Evolutionary conservation across 2,113 vertebrate genomes (phyloP).

Genomic region (Platysternon megacephalum): DNA sequence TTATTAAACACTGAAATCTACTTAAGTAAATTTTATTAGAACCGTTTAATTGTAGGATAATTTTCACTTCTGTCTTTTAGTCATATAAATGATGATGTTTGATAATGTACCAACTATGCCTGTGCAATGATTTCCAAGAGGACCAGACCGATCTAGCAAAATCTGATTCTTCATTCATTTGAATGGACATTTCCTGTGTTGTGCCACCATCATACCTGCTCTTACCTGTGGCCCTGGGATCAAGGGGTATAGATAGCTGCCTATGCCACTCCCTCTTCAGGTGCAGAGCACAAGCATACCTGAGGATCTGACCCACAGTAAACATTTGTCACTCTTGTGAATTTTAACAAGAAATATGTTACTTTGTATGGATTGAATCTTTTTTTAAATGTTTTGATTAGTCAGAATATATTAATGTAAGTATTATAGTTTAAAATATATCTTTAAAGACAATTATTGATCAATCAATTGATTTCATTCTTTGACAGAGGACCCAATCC

Average conservation of each 20-base stretch:
- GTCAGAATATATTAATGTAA: neutral
- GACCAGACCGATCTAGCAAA: neutral
- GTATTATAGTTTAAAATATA: neutral
- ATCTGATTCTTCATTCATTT: neutral
- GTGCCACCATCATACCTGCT: neutral
- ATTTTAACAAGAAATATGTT: neutral
- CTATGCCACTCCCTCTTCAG: neutral
- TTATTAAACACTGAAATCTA: neutral
- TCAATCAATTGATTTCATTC: neutral
- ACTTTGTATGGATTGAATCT: neutral
- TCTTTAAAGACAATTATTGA: neutral
- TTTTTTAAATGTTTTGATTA: neutral
- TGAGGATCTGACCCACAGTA: neutral
- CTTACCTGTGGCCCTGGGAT: neutral
- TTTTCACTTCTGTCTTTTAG: neutral
- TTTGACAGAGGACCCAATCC: neutral
- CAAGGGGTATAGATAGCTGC: neutral
- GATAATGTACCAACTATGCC: neutral
- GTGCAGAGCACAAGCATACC: neutral
- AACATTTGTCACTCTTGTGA: neutral
- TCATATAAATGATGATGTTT: neutral
- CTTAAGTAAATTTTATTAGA: neutral
- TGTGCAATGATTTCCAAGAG: neutral
- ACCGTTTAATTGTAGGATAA: neutral
- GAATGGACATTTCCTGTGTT: accelerated